phyloP scores from a whole-genome alignment of 2,113 vertebrate species.

The Rousettus leschenaultii region DNA sequence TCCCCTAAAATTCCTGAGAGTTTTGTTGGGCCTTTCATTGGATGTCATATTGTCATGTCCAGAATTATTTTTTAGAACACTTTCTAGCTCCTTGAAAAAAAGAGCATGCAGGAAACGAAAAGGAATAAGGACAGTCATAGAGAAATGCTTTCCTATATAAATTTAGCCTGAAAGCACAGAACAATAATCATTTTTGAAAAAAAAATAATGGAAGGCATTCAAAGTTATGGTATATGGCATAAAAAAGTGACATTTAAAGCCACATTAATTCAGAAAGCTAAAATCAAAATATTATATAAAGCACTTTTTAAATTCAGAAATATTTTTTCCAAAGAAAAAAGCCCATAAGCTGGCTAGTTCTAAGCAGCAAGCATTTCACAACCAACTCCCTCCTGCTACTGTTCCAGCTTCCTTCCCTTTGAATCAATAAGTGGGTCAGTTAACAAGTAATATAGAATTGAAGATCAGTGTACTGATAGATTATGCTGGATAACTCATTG shows the following conservation, averaged over 20 bases:
- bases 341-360: neutral
- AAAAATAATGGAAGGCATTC: slow-evolving; percentile 1
- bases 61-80: slow-evolving; percentile 16
- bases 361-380: slow-evolving; percentile 11
- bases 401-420: neutral
- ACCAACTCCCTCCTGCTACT: neutral
- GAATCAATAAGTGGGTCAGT: neutral
- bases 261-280: neutral
- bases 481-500: neutral
- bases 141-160: slow-evolving; percentile 8
- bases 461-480: neutral
- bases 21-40: slow-evolving; percentile 22
- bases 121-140: neutral
- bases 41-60: neutral
- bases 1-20: slow-evolving; percentile 45
- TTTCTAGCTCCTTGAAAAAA: slow-evolving; percentile 41
- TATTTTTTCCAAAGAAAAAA: neutral
- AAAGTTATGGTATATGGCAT: neutral
- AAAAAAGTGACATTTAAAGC: slow-evolving; percentile 19
- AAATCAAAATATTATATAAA: slow-evolving; percentile 29
- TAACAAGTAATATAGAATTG: neutral
- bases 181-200: neutral
- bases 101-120: slow-evolving; percentile 16
- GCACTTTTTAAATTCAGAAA: neutral
- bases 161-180: neutral